Conservation (phyloP, 2,888 invertebrate genomes). For the Camponotus fellah region DNA sequence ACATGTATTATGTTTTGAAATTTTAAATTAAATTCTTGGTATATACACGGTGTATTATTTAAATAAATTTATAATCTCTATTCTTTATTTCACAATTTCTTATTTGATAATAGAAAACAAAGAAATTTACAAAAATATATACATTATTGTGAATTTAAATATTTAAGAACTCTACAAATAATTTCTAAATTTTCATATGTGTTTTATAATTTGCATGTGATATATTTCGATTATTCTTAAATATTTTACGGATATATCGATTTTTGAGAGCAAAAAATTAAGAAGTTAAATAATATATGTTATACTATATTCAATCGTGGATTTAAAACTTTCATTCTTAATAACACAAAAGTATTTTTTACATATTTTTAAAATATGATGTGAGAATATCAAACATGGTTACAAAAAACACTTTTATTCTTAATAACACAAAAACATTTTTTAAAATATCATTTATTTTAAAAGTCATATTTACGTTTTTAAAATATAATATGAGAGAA, state of each 20-base stretch:
- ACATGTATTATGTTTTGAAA: not conserved
- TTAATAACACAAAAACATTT: conserved; percentile 25
- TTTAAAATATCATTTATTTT: not conserved
- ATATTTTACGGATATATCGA: not conserved
- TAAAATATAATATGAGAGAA: not conserved
- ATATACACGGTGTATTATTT: not conserved
- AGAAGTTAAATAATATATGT: not conserved
- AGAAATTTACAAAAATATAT: no score
- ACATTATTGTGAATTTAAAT: not conserved
- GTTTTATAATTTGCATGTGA: no score
- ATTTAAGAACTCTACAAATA: not conserved
- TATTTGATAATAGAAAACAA: no score
- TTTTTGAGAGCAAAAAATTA: not conserved
- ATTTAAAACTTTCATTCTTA: not conserved
- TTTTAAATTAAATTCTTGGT: not conserved
- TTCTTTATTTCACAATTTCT: not conserved
- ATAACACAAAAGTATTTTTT: conserved; percentile 17
- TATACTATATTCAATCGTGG: not conserved
- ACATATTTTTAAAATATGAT: not conserved
- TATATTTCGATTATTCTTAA: no score
- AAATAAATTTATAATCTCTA: not conserved
- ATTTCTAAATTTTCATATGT: not conserved
- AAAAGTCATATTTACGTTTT: not conserved
- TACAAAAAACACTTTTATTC: not conserved
- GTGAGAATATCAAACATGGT: not conserved